Evolutionary conservation across 2,797 vertebrate species (phyloP), one percentile per base, ranked within the genome.

Genomic region (Orestias chungarensis): DNA sequence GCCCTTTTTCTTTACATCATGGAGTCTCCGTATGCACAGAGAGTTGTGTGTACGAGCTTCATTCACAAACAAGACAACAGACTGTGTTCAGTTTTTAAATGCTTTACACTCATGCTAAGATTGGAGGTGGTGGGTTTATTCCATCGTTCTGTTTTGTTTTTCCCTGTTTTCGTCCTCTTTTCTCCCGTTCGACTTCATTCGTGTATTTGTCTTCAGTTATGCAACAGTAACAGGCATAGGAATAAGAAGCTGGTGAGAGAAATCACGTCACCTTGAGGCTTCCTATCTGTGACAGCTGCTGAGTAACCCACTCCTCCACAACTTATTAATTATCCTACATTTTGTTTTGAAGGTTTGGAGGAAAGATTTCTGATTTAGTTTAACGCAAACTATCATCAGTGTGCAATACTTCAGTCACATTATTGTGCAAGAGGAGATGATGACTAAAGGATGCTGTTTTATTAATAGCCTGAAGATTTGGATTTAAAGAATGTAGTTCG

Each of bases 241-340:
- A 81, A 90, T 87, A 89, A 92, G 79, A 87, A 86, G 86, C 87
- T 91, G 89, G 88, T 88, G 89, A 82, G 84, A 82, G 77, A 76
- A 85, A 82, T 92, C 76, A 87, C 33, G 47, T 90, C 90, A 89
- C 88, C 67, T 82, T 85, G 83, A 90, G 52, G 68, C 54, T 86
- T 80, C 79, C 66, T 81, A 42, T 86, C 75, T 79, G 64, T 85
- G 90, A 89, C 90, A 87, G 79, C 77, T 84, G 86, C 82, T 86
- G 88, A 89, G 76, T 82, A 84, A 88, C 79, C 31, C 29, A 67
- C 62, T 38, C 38, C 38, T 38, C 25, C 12, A 17, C 15, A 17
- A 29, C 27, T 15, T 75, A 42, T 85, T 82, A 76, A 31, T 55
- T 57, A 29, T 35, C 68, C 62, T 68, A 57, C 55, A 78, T 79